These are phyloP conservation scores for Aspidiotus rigidus DNA, from an alignment of 2,888 invertebrate species.

Conservation along the genomic window DNA sequence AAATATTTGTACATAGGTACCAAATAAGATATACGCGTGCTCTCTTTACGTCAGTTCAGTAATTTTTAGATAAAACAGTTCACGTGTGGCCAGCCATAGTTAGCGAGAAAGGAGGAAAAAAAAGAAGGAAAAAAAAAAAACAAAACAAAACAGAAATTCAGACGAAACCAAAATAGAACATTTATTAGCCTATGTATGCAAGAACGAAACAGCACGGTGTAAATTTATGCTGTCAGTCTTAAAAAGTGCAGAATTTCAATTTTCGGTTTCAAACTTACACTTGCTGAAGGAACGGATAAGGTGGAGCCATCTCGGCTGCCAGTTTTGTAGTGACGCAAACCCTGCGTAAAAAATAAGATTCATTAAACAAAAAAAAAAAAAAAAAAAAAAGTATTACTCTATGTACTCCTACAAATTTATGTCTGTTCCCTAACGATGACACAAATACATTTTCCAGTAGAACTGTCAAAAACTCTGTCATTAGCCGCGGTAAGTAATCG, in stretches of 20 bases:
- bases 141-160: neutral
- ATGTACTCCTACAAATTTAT: no score
- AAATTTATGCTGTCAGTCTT: constrained; percentile 30
- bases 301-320: constrained; percentile 63
- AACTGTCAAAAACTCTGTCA: no score
- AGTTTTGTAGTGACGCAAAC: constrained; percentile 51
- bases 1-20: no score
- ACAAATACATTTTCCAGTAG: no score
- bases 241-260: constrained; percentile 31
- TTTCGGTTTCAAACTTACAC: constrained; percentile 45
- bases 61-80: constrained; percentile 12
- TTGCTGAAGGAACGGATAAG: constrained; percentile 71
- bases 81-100: constrained; percentile 24
- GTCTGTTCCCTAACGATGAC: no score
- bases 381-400: neutral
- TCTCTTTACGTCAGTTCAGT: neutral
- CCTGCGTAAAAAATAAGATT: constrained; percentile 43
- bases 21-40: no score
- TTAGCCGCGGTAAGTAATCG: no score
- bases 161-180: no score
- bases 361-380: neutral
- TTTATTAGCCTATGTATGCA: constrained; percentile 12
- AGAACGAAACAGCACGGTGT: constrained; percentile 25
- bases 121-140: constrained; percentile 11
- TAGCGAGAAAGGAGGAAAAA: constrained; percentile 24